Conservation (phyloP, 2,113 vertebrate species). For the Ancistrus triradiatus region DNA sequence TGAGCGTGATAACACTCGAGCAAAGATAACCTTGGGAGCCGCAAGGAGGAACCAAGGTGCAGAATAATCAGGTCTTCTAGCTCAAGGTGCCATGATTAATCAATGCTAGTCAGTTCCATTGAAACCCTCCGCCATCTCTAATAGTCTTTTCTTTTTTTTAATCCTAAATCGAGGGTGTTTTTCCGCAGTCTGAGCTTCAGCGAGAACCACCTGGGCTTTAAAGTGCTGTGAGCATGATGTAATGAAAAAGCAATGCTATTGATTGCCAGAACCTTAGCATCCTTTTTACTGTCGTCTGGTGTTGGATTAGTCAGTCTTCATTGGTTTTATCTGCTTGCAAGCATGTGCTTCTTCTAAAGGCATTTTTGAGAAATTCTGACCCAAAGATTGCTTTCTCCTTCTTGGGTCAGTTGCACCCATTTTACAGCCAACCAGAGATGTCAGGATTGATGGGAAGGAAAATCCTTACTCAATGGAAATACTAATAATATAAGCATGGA, state of each 20-base stretch:
- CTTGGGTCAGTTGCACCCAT: no score
- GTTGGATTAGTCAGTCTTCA: conserved; percentile 19
- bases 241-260: conserved; percentile 28
- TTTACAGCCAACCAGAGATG: no score
- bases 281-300: conserved; percentile 27
- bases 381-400: no score
- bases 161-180: background rate
- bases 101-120: background rate
- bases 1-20: background rate
- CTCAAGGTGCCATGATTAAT: conserved; percentile 17
- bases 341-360: no score
- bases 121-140: background rate
- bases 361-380: no score
- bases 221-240: conserved; percentile 21
- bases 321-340: no score
- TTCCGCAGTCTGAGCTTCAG: background rate
- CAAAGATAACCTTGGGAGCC: background rate
- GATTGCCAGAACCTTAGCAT: conserved; percentile 30
- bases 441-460: no score
- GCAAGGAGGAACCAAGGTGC: background rate
- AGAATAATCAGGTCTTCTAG: conserved; percentile 18
- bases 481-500: no score
- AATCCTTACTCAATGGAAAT: no score
- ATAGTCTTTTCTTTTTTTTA: background rate
- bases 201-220: background rate